Base-by-base conservation (phyloP, 2,797 vertebrate genomes). In the Chaetodon trifasciatus region DNA sequence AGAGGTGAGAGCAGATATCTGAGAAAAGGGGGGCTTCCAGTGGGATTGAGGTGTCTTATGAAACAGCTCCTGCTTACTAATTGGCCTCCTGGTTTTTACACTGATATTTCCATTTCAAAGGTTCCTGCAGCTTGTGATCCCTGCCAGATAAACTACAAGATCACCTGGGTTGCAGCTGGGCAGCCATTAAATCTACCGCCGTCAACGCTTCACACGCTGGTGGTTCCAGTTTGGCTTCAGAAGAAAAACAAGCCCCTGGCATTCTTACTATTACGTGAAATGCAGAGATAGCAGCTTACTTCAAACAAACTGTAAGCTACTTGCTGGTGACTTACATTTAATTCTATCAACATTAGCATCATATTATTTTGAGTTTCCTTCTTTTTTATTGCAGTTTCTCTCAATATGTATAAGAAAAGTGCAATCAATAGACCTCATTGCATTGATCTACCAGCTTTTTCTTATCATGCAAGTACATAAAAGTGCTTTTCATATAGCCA, bases 71-170 rank as follows among this genome's bases (percentile, higher is more conserved):
- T 12, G 46, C 23, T 78, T 52, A 57, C 64, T 82, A 70, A 76
- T 83, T 74, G 53, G 72, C 47, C 21, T 69, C 23, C 21, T 62
- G 49, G 24, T 40, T 76, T 62, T 72, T 56, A 28, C 21, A 44
- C 50, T 21, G 19, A 44, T 47, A 74, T 88, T 84, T 87, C 49
- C 80, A 82, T 78, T 86, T 89, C 74, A 86, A 86, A 76, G 68
- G 6, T 16, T 24, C 40, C 56, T 40, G 50, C 23, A 39, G 49
- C 57, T 15, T 21, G 21, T 19, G 47, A 77, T 58, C 49, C 24
- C 52, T 46, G 19, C 6, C 28, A 21, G 44, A 73, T 55, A 49
- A 39, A 39, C 55, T 70, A 37, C 6, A n/a, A 57, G 17, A 61
- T 75, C 62, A 77, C 40, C 60, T 67, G 55, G 37, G 32, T 6